Percentiles rank a stretch among this genome's conserved stretches.
These are phyloP conservation scores for Cyphomyrus plagiostoma DNA, from an alignment of 2,113 vertebrate species.

Conservation along the genomic window DNA sequence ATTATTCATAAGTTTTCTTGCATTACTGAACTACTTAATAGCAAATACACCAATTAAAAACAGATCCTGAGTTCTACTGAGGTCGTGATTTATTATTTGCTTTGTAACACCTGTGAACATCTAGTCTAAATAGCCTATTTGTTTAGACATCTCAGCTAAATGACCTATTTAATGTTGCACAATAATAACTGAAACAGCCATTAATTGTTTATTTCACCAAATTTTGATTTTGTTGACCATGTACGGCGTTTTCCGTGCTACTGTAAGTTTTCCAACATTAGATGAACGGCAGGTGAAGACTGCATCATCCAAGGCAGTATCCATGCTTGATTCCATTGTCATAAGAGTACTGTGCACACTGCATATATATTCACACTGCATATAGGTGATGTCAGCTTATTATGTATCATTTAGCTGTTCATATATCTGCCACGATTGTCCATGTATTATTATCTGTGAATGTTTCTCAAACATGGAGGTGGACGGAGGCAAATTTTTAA, in stretches of 20 bases:
- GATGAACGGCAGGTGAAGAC: neutral
- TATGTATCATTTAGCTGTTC: neutral
- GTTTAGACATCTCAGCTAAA: neutral
- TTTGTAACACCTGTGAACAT: slow-evolving; percentile 15
- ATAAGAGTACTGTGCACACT: neutral
- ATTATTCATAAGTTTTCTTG: slow-evolving; percentile 24
- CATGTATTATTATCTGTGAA: neutral
- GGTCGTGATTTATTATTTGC: slow-evolving; percentile 19
- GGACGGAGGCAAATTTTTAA: neutral
- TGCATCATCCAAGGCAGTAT: neutral
- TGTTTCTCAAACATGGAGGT: neutral
- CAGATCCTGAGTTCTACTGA: slow-evolving; percentile 13
- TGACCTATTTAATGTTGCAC: neutral
- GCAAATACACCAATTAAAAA: slow-evolving; percentile 24
- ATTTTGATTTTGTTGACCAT: neutral
- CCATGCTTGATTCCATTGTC: neutral
- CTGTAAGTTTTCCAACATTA: neutral
- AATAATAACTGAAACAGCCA: neutral
- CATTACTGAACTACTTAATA: slow-evolving; percentile 20
- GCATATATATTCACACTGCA: neutral
- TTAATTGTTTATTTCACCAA: neutral
- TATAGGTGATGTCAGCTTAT: neutral
- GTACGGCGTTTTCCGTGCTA: neutral
- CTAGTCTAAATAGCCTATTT: neutral
- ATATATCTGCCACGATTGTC: neutral